Evolutionary conservation across 2,888 invertebrate species (phyloP), one percentile per base, ranked within the genome.

Genomic region (Leptinotarsa juncta): DNA sequence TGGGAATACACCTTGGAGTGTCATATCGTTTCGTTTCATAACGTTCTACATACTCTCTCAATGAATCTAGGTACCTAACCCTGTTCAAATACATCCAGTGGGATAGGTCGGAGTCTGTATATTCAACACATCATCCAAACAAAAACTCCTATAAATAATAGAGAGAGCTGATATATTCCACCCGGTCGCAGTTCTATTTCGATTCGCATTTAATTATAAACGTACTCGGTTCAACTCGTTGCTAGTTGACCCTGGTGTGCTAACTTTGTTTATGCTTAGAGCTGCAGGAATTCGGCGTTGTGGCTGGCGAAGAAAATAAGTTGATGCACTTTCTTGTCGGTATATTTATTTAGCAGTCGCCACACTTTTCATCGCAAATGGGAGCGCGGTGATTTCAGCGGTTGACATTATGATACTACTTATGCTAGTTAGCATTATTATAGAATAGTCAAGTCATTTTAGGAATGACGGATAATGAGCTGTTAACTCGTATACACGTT

Each of bases 101-200:
- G 12, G n/a, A 67, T 67, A 67, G 67, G 67, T 67, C 67, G 49
- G 18, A 42, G 50, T n/a, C 42, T 3, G 42, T 42, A 42, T 42
- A 42, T 42, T 18, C 49, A 23, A 26, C 23, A 67, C 50, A 14
- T 51, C 55, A 32, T 57, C 62, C 26, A n/a, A 62, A 62, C 62
- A 62, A 62, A 62, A 62, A 57, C 23, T 4, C 57, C 20, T 69
- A 69, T 69, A 57, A 69, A 69, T 69, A 69, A 32, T 32, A 68
- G 32, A 23, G 57, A 69, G 48, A 62, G 62, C 62, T 57, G 69
- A 69, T 69, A 70, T 65, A 68, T 49, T 75, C 77, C 78, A 78
- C 77, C 78, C 77, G 78, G 73, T 69, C 73, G 73, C 60, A 71
- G 55, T 75, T 75, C 77, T 78, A 78, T 78, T 78, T 78, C 72